These are phyloP conservation scores for Hiodon alosoides DNA, from an alignment of 2,113 vertebrate genomes.

Conservation along the genomic window DNA sequence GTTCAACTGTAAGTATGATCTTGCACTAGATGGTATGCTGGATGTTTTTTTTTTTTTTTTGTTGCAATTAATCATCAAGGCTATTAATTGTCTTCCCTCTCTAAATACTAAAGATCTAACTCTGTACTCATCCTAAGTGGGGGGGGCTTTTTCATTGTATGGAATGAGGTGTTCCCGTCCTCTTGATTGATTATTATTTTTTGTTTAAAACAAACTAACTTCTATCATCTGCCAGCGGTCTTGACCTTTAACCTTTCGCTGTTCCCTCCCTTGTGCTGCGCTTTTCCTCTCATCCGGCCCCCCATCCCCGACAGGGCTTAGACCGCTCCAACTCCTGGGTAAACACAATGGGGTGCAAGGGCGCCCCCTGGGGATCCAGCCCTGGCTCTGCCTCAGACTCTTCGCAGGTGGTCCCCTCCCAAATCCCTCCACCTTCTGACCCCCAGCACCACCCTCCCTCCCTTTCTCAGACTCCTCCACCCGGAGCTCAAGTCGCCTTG, in stretches of 20 bases:
- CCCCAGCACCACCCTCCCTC: constrained; percentile 19
- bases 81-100: background rate
- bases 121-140: constrained; percentile 32
- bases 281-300: constrained; percentile 73
- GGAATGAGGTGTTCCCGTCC: constrained; percentile 32
- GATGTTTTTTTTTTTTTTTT: background rate
- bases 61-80: background rate
- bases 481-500: constrained; percentile 44
- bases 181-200: background rate
- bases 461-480: constrained; percentile 22
- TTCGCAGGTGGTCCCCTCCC: constrained; percentile 87
- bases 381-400: constrained; percentile 92
- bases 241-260: constrained; percentile 65
- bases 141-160: constrained; percentile 20
- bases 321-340: constrained; percentile 99
- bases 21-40: background rate
- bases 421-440: constrained; percentile 18
- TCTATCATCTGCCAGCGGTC: constrained; percentile 31
- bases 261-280: constrained; percentile 58
- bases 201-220: constrained; percentile 42
- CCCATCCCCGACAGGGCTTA: constrained; percentile 85
- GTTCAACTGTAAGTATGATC: background rate
- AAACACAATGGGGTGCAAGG: constrained; percentile 97
- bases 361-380: constrained; percentile 97
- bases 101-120: constrained; percentile 11